A percentile compares a stretch with the other conserved stretches of the same genome.
phyloP scores from a whole-genome alignment of 2,888 invertebrate species.

The Napeogenes sylphis region DNA sequence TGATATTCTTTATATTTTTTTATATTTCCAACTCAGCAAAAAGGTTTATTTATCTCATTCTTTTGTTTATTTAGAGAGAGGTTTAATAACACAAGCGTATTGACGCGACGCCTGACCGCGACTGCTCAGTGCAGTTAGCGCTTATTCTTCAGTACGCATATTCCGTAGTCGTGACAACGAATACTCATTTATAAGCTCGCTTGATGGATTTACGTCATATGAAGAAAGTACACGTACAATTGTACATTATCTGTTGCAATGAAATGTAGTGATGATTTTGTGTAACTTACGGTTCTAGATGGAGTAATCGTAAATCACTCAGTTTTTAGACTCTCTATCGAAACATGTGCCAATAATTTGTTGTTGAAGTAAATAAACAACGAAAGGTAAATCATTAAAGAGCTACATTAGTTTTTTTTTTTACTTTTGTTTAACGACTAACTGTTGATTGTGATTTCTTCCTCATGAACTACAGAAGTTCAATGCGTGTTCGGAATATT shows the following conservation, averaged over 20 bases:
- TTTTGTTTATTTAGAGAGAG: slow-evolving; percentile 2
- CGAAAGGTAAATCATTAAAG: no score
- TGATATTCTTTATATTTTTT: not conserved
- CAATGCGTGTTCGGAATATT: no score
- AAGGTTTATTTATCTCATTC: not conserved
- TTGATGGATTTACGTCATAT: slow-evolving; percentile 23
- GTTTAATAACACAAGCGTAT: not conserved
- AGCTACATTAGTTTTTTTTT: no score
- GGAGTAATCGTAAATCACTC: not conserved
- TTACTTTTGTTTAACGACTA: no score
- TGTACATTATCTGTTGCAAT: slow-evolving; percentile 13
- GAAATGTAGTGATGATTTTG: slow-evolving; percentile 8
- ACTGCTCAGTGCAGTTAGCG: not conserved
- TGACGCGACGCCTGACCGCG: not conserved
- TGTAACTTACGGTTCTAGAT: not conserved
- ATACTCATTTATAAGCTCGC: slow-evolving; percentile 25
- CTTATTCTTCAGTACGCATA: not conserved
- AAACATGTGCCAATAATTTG: no score
- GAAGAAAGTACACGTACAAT: slow-evolving; percentile 25
- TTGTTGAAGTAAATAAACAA: no score
- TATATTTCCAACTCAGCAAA: not conserved
- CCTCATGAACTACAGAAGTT: no score
- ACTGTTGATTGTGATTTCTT: no score
- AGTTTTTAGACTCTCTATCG: no score
- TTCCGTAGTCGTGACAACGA: slow-evolving; percentile 7